A percentile compares a stretch with the other conserved stretches of the same genome.
phyloP scores from a whole-genome alignment of 1,140 invertebrate species.

The Scaptomyza hsui region DNA sequence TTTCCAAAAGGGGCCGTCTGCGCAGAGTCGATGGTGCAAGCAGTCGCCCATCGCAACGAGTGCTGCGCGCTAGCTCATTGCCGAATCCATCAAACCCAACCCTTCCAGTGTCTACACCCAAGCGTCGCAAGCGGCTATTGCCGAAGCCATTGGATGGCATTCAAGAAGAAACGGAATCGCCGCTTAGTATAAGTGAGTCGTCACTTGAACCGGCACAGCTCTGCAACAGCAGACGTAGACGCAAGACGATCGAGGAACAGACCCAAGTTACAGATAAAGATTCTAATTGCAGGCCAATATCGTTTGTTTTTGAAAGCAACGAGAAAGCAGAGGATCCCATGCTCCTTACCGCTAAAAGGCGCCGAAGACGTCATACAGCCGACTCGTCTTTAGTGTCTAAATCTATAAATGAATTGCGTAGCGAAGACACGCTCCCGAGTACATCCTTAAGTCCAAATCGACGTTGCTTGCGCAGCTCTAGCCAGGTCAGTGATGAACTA shows the following conservation, averaged over 20 bases:
- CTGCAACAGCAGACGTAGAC: not conserved
- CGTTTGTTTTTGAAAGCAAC: constrained; percentile 35
- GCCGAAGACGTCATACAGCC: not conserved
- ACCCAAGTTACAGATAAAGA: not conserved
- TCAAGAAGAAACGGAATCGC: constrained; percentile 35
- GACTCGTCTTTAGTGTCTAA: not conserved
- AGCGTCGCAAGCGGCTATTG: constrained; percentile 36
- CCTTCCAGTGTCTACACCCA: constrained; percentile 30
- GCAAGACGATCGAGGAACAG: constrained; percentile 1
- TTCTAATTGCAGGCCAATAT: not conserved
- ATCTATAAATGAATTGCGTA: not conserved
- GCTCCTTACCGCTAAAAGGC: not conserved
- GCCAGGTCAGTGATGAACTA: not conserved
- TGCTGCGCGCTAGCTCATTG: constrained; percentile 19
- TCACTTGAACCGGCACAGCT: not conserved
- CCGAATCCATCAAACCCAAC: constrained; percentile 1
- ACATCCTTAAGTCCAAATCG: not conserved
- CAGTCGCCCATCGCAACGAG: not conserved
- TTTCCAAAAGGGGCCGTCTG: not conserved
- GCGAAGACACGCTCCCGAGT: constrained; percentile 8
- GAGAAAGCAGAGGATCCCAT: not conserved
- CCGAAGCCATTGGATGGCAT: constrained; percentile 48
- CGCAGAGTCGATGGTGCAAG: constrained; percentile 4
- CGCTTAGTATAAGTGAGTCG: constrained; percentile 36
- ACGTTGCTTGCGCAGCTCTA: not conserved